phyloP scores from a whole-genome alignment of 2,888 invertebrate species.

The Polydrusus pterygomalis region DNA sequence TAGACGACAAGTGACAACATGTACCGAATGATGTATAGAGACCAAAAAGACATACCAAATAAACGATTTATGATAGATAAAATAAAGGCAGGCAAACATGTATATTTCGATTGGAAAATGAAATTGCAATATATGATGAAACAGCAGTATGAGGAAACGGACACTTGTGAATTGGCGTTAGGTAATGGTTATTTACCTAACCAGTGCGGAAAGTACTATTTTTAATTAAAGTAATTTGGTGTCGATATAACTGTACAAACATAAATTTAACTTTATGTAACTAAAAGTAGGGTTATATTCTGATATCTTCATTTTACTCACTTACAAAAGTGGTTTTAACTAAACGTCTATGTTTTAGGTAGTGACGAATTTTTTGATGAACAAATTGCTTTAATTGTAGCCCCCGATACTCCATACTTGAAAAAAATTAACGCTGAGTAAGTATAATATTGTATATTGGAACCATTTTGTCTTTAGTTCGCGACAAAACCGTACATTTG shows the following conservation, averaged over 20 bases:
- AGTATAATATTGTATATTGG: constrained; percentile 68
- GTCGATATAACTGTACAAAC: no score
- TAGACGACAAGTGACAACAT: constrained; percentile 78
- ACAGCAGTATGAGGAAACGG: constrained; percentile 78
- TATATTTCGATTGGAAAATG: constrained; percentile 88
- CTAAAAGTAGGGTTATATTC: no score
- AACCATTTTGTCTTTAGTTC: not conserved
- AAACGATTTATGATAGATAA: constrained; percentile 72
- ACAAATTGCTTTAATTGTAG: constrained; percentile 84
- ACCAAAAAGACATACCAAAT: constrained; percentile 61
- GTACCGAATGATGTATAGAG: constrained; percentile 76
- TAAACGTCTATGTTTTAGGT: constrained; percentile 68
- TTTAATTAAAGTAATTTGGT: no score
- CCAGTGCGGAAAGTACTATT: no score
- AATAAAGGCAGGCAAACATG: constrained; percentile 81
- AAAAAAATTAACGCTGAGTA: constrained; percentile 86
- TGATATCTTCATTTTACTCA: no score
- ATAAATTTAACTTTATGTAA: no score
- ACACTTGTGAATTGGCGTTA: constrained; percentile 84
- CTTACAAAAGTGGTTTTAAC: no score
- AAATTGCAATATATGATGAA: constrained; percentile 84
- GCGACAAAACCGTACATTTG: no score
- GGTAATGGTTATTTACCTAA: no score
- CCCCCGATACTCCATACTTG: constrained; percentile 85
- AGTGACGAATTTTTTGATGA: constrained; percentile 87